phyloP scores from a whole-genome alignment of 2,113 vertebrate species.

The Origma solitaria region DNA sequence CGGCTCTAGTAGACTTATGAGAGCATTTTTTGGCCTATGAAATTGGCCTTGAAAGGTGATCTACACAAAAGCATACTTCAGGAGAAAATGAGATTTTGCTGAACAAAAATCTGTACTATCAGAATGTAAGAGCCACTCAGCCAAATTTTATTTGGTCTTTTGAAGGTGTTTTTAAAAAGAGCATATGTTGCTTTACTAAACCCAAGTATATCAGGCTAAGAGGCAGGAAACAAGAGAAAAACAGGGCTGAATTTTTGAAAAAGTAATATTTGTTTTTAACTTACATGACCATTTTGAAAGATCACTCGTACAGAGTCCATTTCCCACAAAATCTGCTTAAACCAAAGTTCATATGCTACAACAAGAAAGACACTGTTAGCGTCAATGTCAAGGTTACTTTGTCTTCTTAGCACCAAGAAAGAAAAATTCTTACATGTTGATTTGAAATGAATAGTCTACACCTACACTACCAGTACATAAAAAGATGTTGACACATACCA shows the following conservation, averaged over 20 bases:
- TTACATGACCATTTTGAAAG: conserved; percentile 91
- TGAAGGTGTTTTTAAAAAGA: not conserved
- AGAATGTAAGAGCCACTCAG: not conserved
- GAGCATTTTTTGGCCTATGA: not conserved
- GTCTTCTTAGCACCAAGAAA: not conserved
- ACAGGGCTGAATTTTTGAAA: not conserved
- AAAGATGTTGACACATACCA: not conserved
- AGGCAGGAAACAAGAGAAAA: not conserved
- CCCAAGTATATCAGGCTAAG: not conserved
- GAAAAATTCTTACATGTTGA: not conserved
- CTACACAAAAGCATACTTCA: not conserved
- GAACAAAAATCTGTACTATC: not conserved
- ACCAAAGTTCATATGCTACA: conserved; percentile 94
- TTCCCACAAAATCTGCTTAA: conserved; percentile 97
- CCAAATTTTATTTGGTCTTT: not conserved
- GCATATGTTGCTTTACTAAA: not conserved
- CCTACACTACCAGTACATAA: not conserved
- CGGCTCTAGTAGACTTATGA: not conserved
- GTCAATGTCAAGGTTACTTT: not conserved
- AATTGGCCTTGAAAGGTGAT: not conserved
- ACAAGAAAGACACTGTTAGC: not conserved
- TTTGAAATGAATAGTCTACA: not conserved
- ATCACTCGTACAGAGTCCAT: conserved; percentile 91
- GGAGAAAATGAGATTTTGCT: not conserved
- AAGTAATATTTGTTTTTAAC: conserved; percentile 45